These are phyloP conservation scores for Masticophis lateralis DNA, from an alignment of 2,797 vertebrate species.

Conservation along the genomic window DNA sequence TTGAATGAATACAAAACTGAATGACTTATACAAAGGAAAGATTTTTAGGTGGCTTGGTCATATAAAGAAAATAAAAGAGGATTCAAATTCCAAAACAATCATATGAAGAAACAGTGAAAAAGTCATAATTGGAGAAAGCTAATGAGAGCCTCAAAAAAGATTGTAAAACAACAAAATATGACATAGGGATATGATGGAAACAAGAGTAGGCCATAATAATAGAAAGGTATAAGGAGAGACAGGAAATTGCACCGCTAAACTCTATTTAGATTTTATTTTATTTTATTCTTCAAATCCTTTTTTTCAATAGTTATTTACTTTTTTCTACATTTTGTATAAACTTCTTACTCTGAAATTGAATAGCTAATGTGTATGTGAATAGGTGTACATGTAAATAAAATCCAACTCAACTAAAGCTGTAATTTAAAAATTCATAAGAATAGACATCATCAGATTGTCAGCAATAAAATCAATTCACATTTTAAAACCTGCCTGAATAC, in stretches of 20 bases:
- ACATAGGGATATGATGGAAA: background rate
- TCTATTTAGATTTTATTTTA: background rate
- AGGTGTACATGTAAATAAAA: background rate
- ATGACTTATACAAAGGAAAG: background rate
- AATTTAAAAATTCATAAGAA: background rate
- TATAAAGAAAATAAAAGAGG: background rate
- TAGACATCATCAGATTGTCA: background rate
- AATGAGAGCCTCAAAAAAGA: background rate
- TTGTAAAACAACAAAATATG: background rate
- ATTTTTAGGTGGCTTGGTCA: background rate
- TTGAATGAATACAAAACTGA: background rate
- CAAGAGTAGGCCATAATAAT: background rate
- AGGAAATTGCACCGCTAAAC: background rate
- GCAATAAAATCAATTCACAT: background rate
- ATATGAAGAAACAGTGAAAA: background rate
- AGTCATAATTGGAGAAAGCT: background rate
- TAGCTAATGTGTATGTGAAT: background rate
- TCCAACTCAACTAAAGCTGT: background rate
- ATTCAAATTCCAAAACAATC: background rate
- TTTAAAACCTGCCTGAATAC: background rate
- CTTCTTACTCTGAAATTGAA: background rate
- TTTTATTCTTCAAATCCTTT: background rate
- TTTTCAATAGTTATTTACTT: background rate
- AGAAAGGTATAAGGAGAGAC: background rate
- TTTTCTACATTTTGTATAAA: background rate